These are phyloP conservation scores for Manduca sexta DNA, from an alignment of 1,140 invertebrate species.

Conservation along the genomic window DNA sequence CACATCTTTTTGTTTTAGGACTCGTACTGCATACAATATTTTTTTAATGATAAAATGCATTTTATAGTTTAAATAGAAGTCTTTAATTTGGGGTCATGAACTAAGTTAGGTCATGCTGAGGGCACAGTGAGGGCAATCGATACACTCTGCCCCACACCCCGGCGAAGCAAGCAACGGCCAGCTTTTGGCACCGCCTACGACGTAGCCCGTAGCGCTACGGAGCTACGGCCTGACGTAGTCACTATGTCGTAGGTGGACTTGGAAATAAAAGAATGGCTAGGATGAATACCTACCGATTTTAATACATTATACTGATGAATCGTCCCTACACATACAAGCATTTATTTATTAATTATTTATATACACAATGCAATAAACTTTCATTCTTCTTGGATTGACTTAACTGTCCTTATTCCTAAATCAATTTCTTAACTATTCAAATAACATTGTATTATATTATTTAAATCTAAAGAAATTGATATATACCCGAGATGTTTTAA, in stretches of 20 bases:
- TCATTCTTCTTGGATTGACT: no score
- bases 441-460: no score
- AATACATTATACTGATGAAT: no score
- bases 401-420: no score
- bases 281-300: not conserved
- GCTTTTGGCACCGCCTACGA: slow-evolving; percentile 42
- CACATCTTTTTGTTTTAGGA: not conserved
- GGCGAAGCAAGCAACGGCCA: slow-evolving; percentile 34
- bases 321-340: no score
- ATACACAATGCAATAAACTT: no score
- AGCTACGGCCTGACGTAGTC: slow-evolving; percentile 13
- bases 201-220: slow-evolving; percentile 18
- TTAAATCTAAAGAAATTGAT: no score
- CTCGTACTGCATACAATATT: not conserved
- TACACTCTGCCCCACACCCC: slow-evolving; percentile 37
- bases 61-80: slow-evolving; percentile 1
- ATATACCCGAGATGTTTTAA: no score
- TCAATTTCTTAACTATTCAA: no score
- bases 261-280: not conserved
- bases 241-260: not conserved
- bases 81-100: slow-evolving; percentile 15
- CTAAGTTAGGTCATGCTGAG: slow-evolving; percentile 33
- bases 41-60: not conserved
- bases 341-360: no score
- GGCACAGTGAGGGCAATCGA: slow-evolving; percentile 38